Evolutionary conservation across 1,140 invertebrate species (phyloP), one percentile per base, ranked within the genome.

Genomic region (Mesaphorura yosii): DNA sequence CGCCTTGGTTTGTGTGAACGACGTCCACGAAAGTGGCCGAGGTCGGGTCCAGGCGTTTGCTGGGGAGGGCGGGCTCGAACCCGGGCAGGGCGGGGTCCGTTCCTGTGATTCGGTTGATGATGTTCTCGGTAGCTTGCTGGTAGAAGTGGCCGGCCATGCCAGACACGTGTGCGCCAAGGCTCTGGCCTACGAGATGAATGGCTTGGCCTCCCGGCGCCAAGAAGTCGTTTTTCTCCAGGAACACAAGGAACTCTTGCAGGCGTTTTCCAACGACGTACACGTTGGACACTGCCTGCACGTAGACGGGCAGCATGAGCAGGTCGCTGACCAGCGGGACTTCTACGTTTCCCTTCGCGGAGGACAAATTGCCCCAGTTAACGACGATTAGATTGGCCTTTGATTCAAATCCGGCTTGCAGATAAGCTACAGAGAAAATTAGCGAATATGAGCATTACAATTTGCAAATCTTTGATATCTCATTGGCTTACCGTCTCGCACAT

Each of bases 1-100:
- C 61, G 2, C 74, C 73, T 2, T 75, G 77, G 58, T 83, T 80
- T 1, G 81, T 80, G 59, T 84, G 81, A 49, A 83, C 80, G 1
- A 80, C 72, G 61, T 82, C 80, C 2, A 82, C 79, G 45, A 81
- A 79, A 25, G 73, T 69, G 0, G 78, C 80, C 64, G 83, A 80
- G 28, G 66, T 68, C 17, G 72, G 72, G 46, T 72, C 74, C 1
- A 84, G 69, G 31, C 73, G 70, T 14, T 78, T 70, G 15, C 69
- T 68, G 6, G 70, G 64, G 0, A 70, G 62, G 6, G 65, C 64
- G 19, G 40, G 28, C 45, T 52, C 39, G 50, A 64, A 65, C 1
- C 58, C 22, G 7, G 64, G 64, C 10, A 7, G 23, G 12, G 38
- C 38, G 22, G 25, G 22, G n/a, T 45, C 26, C 3, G 17, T 22